These are phyloP conservation scores for Temnopleurus reevesii DNA, from an alignment of 53 echinoderm and acorn worm genomes.

Conservation along the genomic window DNA sequence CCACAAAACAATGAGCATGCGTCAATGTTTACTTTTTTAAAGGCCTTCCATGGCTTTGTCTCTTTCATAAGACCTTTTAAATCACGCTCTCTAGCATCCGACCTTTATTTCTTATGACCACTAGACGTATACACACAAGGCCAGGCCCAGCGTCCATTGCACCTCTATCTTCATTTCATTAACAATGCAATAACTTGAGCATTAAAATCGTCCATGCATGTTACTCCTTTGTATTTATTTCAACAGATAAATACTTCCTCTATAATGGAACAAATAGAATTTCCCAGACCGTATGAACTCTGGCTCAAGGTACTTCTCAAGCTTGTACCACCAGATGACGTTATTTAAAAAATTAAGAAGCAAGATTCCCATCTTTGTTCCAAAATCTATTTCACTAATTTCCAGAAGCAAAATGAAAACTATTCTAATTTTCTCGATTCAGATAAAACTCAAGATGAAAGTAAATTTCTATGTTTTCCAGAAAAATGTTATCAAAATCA, in stretches of 20 bases:
- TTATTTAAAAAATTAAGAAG: no score
- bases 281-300: no score
- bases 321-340: no score
- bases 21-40: neutral
- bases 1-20: neutral
- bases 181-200: neutral
- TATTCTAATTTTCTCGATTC: no score
- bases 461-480: no score
- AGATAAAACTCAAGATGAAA: no score
- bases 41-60: neutral
- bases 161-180: neutral
- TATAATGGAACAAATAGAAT: no score
- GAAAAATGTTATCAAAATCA: no score
- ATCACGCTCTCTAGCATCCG: neutral
- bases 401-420: no score
- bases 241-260: neutral
- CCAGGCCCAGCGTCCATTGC: neutral
- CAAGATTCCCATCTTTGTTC: no score
- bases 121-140: neutral
- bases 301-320: no score
- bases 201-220: neutral
- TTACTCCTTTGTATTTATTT: neutral
- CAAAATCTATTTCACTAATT: no score
- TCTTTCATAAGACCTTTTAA: neutral
- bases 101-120: neutral